Evolutionary conservation across 2,888 invertebrate genomes (phyloP).

Genomic region (Lagria hirta): DNA sequence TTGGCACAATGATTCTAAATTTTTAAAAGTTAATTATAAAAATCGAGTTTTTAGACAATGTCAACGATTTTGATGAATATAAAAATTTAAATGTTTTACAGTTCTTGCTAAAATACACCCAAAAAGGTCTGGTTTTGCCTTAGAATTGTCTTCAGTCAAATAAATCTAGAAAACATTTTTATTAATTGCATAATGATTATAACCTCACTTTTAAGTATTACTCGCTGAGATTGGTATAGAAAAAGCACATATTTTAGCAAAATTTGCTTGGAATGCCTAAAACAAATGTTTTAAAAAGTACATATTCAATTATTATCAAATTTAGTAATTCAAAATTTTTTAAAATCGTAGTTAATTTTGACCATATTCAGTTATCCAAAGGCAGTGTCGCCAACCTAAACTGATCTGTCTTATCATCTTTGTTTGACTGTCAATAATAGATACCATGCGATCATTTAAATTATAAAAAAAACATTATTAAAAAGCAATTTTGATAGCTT

Average conservation of each 20-base stretch:
- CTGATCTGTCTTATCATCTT: no score
- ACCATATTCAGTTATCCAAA: slow-evolving; percentile 31
- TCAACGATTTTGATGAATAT: no score
- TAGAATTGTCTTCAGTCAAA: slow-evolving; percentile 32
- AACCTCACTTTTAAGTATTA: slow-evolving; percentile 23
- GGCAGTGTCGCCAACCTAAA: slow-evolving; percentile 13
- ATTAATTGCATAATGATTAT: slow-evolving; percentile 10
- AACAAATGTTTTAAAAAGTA: slow-evolving; percentile 34
- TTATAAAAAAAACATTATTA: no score
- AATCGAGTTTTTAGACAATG: no score
- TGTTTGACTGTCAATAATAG: no score
- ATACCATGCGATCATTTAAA: background rate
- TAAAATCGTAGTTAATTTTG: slow-evolving; percentile 37
- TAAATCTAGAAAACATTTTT: slow-evolving; percentile 33
- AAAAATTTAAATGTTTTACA: slow-evolving; percentile 39
- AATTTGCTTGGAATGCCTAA: slow-evolving; percentile 32
- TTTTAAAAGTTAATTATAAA: no score
- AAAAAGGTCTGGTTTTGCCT: slow-evolving; percentile 31
- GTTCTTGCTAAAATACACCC: slow-evolving; percentile 43
- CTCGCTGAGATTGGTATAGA: slow-evolving; percentile 34
- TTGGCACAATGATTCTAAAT: no score
- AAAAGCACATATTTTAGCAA: slow-evolving; percentile 27
- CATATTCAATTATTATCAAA: slow-evolving; percentile 31
- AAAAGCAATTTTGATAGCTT: no score
- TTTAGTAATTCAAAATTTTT: slow-evolving; percentile 39